Percentiles rank a stretch among this genome's conserved stretches.
Evolutionary conservation across 53 echinoderm and acorn worm species (phyloP).

Genomic region (Crossaster papposus): DNA sequence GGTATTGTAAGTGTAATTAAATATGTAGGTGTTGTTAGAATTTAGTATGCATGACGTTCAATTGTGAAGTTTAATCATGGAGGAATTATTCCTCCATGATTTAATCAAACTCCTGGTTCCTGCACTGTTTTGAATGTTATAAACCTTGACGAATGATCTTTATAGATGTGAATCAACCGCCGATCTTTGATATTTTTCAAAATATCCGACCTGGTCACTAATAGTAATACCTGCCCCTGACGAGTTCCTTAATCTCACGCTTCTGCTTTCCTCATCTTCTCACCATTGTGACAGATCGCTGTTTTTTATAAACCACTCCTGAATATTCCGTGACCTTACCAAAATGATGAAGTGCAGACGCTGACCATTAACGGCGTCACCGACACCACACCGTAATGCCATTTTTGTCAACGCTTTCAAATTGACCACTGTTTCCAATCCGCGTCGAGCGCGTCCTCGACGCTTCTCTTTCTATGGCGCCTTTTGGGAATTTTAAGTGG

Average conservation of each 20-base stretch:
- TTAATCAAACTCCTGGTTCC: too few relatives aligned
- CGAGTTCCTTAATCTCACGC: neutral
- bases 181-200: neutral
- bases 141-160: too few relatives aligned
- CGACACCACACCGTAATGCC: constrained; percentile 9
- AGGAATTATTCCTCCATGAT: too few relatives aligned
- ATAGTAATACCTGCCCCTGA: neutral
- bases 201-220: neutral
- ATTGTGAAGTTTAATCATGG: too few relatives aligned
- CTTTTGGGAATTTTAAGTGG: constrained; percentile 10
- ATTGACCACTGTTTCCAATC: constrained; percentile 12
- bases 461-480: constrained; percentile 13
- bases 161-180: too few relatives aligned
- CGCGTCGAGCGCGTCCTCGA: too few relatives aligned
- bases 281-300: neutral
- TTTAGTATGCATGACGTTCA: too few relatives aligned
- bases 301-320: neutral
- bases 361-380: neutral
- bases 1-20: too few relatives aligned
- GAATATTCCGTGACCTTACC: constrained; percentile 5
- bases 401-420: constrained; percentile 2
- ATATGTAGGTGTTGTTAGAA: too few relatives aligned
- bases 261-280: neutral
- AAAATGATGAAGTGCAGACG: neutral
- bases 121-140: too few relatives aligned